Percentiles rank a stretch among this genome's conserved stretches.
Evolutionary conservation across 2,888 invertebrate species (phyloP).

Genomic region (Phengaris alcon): DNA sequence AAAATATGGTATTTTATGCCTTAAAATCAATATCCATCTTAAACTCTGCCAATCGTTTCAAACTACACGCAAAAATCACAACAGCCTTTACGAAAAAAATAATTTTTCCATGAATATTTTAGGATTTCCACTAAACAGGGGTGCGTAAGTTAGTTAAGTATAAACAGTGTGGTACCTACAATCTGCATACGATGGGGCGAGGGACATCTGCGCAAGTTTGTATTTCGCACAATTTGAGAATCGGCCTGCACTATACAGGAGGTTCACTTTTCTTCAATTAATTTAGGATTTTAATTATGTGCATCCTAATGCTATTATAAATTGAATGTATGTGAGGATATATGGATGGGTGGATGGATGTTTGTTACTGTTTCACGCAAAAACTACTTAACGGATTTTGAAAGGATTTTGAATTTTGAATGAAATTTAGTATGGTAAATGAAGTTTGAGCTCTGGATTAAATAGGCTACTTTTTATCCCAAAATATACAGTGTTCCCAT

Average conservation of each 20-base stretch:
- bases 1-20: too few species aligned
- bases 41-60: background rate
- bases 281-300: constrained; percentile 24
- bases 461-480: too few species aligned
- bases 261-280: constrained; percentile 33
- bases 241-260: constrained; percentile 56
- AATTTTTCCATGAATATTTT: constrained; percentile 29
- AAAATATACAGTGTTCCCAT: too few species aligned
- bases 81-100: constrained; percentile 14
- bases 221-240: constrained; percentile 66
- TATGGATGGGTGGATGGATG: too few species aligned
- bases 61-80: background rate
- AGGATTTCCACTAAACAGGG: constrained; percentile 43
- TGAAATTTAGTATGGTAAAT: too few species aligned
- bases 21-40: too few species aligned
- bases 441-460: too few species aligned
- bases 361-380: too few species aligned
- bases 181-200: constrained; percentile 72
- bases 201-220: constrained; percentile 75
- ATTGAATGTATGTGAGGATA: too few species aligned
- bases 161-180: constrained; percentile 54
- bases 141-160: constrained; percentile 49
- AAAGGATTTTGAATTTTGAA: too few species aligned
- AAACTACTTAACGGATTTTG: background rate
- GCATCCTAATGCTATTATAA: too few species aligned